A percentile compares a stretch with the other conserved stretches of the same genome.
These are phyloP conservation scores for Gymnarchus niloticus DNA, from an alignment of 2,113 vertebrate genomes.

Conservation along the genomic window DNA sequence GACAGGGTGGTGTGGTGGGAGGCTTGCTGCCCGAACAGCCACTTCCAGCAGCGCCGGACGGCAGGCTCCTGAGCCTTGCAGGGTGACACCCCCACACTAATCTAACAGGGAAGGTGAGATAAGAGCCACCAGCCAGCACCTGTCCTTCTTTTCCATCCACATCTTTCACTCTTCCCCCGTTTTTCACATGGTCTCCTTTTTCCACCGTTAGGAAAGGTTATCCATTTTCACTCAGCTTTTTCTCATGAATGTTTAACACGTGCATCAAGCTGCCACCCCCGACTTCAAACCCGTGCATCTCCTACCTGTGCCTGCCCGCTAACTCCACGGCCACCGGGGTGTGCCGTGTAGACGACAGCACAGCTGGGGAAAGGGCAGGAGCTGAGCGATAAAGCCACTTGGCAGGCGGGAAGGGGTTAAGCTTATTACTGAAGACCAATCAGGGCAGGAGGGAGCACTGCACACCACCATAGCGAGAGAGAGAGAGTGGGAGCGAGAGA, in stretches of 20 bases:
- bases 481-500: slow-evolving; percentile 35
- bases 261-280: not conserved
- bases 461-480: slow-evolving; percentile 89
- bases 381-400: slow-evolving; percentile 37
- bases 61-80: too few species aligned
- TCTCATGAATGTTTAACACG: slow-evolving; percentile 14
- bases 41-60: too few species aligned
- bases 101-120: too few species aligned
- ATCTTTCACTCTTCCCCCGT: not conserved
- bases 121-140: not conserved
- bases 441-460: slow-evolving; percentile 81
- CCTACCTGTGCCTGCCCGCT: not conserved
- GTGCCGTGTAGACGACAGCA: not conserved
- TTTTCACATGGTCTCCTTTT: not conserved
- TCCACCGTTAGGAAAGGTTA: not conserved
- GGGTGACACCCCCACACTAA: too few species aligned
- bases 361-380: slow-evolving; percentile 28
- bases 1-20: too few species aligned
- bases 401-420: slow-evolving; percentile 71
- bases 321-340: not conserved
- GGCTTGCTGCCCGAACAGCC: too few species aligned
- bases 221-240: not conserved
- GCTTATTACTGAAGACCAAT: slow-evolving; percentile 91
- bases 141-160: not conserved
- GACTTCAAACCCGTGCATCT: not conserved